Percentiles rank a stretch among this genome's conserved stretches.
Evolutionary conservation across 2,113 vertebrate genomes (phyloP).

Genomic region (Otus sunia): DNA sequence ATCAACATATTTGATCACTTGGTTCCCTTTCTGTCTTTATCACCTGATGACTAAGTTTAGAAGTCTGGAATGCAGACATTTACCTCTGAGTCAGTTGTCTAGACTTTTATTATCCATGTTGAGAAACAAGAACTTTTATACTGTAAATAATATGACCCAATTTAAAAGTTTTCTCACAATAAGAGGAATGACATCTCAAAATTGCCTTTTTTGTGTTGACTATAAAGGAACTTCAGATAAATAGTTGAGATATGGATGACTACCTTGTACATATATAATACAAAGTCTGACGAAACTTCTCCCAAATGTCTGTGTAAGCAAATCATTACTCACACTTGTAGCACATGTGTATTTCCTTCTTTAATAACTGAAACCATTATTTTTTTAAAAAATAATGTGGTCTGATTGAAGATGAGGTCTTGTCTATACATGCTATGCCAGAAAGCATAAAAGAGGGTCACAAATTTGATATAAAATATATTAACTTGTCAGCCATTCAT

Average conservation of each 20-base stretch:
- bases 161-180: neutral
- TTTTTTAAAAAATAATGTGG: neutral
- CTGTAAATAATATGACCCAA: neutral
- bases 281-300: neutral
- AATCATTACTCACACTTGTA: neutral
- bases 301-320: neutral
- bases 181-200: neutral
- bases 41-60: neutral
- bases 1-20: neutral
- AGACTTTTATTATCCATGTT: neutral
- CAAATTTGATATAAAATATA: neutral
- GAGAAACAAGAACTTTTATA: neutral
- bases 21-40: neutral
- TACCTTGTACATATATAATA: neutral
- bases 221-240: neutral
- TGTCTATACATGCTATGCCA: neutral
- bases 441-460: neutral
- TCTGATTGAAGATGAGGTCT: neutral
- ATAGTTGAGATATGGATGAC: neutral
- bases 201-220: neutral
- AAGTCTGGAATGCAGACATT: neutral
- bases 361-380: neutral
- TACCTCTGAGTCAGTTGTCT: neutral
- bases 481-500: neutral
- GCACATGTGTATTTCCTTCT: neutral